These are phyloP conservation scores for Ophonus ardosiacus DNA, from an alignment of 2,888 invertebrate species.

Conservation along the genomic window DNA sequence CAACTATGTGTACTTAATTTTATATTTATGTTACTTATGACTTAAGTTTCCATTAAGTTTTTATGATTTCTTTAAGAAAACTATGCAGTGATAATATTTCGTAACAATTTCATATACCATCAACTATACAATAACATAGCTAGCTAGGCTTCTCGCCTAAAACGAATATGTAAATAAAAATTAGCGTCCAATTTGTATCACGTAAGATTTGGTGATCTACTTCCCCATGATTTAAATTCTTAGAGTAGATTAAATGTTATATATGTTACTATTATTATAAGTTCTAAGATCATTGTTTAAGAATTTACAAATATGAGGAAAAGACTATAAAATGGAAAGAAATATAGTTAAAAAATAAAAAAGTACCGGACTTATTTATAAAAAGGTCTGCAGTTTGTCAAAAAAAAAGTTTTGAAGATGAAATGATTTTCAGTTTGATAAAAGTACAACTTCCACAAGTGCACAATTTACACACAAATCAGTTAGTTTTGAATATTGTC, in stretches of 20 bases:
- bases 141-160: constrained; percentile 15
- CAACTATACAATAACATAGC: constrained; percentile 12
- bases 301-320: constrained; percentile 44
- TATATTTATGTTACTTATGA: background rate
- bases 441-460: background rate
- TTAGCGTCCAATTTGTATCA: constrained; percentile 22
- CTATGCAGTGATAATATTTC: background rate
- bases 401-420: background rate
- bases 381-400: background rate
- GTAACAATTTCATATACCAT: constrained; percentile 29
- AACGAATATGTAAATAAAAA: constrained; percentile 26
- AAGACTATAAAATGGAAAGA: constrained; percentile 15
- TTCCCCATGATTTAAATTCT: background rate
- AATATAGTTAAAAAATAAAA: background rate
- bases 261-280: background rate
- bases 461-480: background rate
- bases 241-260: background rate
- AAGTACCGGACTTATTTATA: constrained; percentile 8
- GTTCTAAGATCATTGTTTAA: background rate
- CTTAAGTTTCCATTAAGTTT: background rate
- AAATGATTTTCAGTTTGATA: background rate
- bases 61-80: background rate
- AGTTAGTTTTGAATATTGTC: background rate
- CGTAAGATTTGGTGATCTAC: background rate
- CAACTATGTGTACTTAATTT: background rate